These are phyloP conservation scores for Alloplasta piceator DNA, from an alignment of 2,888 invertebrate genomes.

Conservation along the genomic window DNA sequence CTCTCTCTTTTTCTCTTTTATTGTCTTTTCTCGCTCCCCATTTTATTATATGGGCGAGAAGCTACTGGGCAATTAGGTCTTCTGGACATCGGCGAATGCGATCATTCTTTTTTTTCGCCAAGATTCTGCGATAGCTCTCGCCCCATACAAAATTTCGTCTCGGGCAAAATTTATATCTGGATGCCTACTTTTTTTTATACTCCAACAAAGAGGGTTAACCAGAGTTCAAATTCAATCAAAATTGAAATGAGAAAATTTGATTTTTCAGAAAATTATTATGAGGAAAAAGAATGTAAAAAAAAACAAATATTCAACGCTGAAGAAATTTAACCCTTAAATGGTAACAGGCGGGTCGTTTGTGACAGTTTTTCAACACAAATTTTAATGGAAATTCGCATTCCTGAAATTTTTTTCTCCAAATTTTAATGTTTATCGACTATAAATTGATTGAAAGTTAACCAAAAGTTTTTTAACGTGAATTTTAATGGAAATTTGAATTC, in stretches of 20 bases:
- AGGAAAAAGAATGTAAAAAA: background rate
- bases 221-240: background rate
- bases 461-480: no score
- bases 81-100: conserved; percentile 29
- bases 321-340: no score
- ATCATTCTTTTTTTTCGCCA: conserved; percentile 6
- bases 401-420: no score
- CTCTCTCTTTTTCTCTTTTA: background rate
- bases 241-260: background rate
- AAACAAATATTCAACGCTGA: no score
- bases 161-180: background rate
- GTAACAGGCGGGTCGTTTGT: no score
- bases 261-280: background rate
- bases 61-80: conserved; percentile 51
- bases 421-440: no score
- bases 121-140: conserved; percentile 18
- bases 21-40: conserved; percentile 5
- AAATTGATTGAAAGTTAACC: no score
- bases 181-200: no score
- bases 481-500: no score
- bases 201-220: no score
- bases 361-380: no score
- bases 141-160: background rate
- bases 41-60: conserved; percentile 53
- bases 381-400: no score